Conservation (phyloP, 2,113 vertebrate genomes). For the Gallinago jamesoni region DNA sequence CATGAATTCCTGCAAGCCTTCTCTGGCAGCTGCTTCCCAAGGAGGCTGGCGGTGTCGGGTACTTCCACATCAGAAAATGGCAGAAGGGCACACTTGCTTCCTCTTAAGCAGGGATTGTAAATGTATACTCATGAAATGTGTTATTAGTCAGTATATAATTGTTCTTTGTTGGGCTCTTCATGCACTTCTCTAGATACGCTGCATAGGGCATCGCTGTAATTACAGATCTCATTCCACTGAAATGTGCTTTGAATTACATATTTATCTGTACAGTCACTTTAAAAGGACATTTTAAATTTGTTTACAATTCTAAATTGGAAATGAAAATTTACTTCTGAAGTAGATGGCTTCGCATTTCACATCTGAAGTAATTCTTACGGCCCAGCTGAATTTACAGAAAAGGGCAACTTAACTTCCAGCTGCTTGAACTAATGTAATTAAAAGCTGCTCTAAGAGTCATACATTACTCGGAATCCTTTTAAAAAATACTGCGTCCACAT, state of each 20-base stretch:
- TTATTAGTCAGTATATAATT: background rate
- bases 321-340: background rate
- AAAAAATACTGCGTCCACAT: background rate
- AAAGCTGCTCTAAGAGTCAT: background rate
- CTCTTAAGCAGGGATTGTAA: background rate
- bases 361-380: background rate
- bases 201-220: fast-evolving
- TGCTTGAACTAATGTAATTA: background rate
- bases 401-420: background rate
- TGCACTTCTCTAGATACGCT: background rate
- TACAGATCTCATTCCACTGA: background rate
- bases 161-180: background rate
- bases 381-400: slow-evolving; percentile 1
- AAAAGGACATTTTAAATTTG: background rate
- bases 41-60: background rate
- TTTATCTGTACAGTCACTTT: background rate
- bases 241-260: background rate
- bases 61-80: background rate
- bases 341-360: background rate
- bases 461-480: background rate
- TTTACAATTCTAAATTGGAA: background rate
- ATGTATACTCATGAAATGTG: slow-evolving; percentile 17
- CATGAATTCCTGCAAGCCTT: slow-evolving; percentile 10
- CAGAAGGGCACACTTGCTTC: background rate
- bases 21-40: slow-evolving; percentile 48